phyloP scores from a whole-genome alignment of 2,797 vertebrate genomes.

The Staurois parvus region DNA sequence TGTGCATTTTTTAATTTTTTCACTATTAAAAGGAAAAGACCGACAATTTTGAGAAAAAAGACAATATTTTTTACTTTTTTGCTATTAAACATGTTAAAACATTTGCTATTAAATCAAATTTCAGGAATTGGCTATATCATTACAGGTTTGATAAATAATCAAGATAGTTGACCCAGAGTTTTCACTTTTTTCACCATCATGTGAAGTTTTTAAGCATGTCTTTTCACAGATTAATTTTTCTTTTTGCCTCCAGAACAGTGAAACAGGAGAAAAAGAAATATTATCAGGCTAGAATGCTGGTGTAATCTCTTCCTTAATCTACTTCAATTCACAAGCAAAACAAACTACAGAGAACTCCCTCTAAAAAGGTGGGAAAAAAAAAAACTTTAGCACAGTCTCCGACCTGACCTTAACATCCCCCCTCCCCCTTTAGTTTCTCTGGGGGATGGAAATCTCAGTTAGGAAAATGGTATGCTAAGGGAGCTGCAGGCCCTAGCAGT shows the following conservation, averaged over 20 bases:
- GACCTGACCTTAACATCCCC: slow-evolving; percentile 39
- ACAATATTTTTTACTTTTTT: too few relatives aligned
- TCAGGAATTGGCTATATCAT: too few relatives aligned
- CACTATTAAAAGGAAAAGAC: too few relatives aligned
- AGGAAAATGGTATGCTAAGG: slow-evolving; percentile 43
- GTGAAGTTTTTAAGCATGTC: too few relatives aligned
- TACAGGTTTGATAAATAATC: background rate
- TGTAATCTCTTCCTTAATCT: slow-evolving; percentile 31
- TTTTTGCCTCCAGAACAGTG: background rate
- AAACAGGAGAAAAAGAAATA: slow-evolving; percentile 3
- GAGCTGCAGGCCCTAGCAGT: slow-evolving; percentile 48
- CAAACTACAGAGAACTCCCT: slow-evolving; percentile 38
- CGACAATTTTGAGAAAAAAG: too few relatives aligned
- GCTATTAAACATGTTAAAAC: too few relatives aligned
- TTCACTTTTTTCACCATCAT: too few relatives aligned
- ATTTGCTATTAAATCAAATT: too few relatives aligned
- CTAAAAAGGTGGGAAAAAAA: slow-evolving; percentile 52
- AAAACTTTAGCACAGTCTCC: slow-evolving; percentile 38
- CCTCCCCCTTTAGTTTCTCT: slow-evolving; percentile 27
- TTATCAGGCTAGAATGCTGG: slow-evolving; percentile 26
- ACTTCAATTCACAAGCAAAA: slow-evolving; percentile 38
- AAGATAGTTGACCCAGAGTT: background rate
- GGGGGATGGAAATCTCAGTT: slow-evolving; percentile 50
- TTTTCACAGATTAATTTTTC: too few relatives aligned
- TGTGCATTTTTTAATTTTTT: too few relatives aligned